Percentiles rank a stretch among this genome's conserved stretches.
phyloP scores from a whole-genome alignment of 2,113 vertebrate species.

The Plectropomus leopardus region DNA sequence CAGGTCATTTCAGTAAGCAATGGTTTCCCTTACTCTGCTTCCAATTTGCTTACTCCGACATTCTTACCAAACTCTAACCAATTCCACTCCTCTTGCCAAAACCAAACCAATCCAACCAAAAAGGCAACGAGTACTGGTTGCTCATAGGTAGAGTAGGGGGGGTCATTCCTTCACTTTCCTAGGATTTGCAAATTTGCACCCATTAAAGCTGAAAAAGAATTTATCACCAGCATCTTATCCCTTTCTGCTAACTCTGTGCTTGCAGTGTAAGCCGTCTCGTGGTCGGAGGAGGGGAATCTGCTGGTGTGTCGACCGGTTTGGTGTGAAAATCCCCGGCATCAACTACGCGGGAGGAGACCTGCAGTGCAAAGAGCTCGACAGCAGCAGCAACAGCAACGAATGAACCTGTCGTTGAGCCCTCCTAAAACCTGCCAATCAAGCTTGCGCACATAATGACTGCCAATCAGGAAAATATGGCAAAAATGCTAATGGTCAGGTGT shows the following conservation, averaged over 20 bases:
- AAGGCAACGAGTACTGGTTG: too few relatives aligned
- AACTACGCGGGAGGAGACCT: slow-evolving; percentile 91
- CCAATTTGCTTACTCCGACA: too few relatives aligned
- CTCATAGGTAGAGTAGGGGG: too few relatives aligned
- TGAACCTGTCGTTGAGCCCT: slow-evolving; percentile 66
- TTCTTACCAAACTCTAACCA: too few relatives aligned
- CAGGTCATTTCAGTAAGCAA: too few relatives aligned
- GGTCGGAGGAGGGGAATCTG: slow-evolving; percentile 95
- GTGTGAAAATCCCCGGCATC: slow-evolving; percentile 91
- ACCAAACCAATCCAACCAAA: too few relatives aligned
- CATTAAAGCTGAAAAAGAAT: too few relatives aligned
- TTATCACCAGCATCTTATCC: background rate
- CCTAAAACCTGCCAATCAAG: slow-evolving; percentile 70
- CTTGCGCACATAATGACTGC: slow-evolving; percentile 65
- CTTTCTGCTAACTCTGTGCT: background rate
- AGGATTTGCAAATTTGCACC: too few relatives aligned
- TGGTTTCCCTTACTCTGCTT: too few relatives aligned
- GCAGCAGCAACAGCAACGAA: slow-evolving; percentile 85
- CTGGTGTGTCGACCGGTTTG: slow-evolving; percentile 97
- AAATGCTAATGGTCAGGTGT: slow-evolving; percentile 60
- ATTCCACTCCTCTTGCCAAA: too few relatives aligned
- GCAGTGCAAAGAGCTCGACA: slow-evolving; percentile 93
- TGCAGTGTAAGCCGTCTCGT: slow-evolving; percentile 95
- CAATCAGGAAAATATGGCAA: slow-evolving; percentile 65
- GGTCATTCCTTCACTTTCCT: too few relatives aligned